Conservation (phyloP, 2,888 invertebrate genomes). For the Pocota personata region DNA sequence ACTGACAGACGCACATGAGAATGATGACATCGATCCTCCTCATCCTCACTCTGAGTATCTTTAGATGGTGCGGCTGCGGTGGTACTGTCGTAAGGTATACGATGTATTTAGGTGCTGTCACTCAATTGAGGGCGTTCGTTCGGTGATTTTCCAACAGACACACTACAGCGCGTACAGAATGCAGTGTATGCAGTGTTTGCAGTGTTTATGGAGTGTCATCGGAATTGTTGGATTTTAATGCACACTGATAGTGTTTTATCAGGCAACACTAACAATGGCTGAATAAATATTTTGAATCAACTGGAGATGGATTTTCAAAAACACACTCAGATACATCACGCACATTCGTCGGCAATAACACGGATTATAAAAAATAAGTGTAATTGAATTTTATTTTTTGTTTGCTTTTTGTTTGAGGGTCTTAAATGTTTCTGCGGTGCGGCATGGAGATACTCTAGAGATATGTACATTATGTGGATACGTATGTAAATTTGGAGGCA, state of each 20-base stretch:
- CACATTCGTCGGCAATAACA: constrained; percentile 5
- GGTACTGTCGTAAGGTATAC: constrained; percentile 7
- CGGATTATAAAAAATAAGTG: constrained; percentile 50
- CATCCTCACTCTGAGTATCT: constrained; percentile 11
- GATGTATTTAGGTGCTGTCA: constrained; percentile 57
- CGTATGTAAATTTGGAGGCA: not conserved
- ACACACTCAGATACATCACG: constrained; percentile 21
- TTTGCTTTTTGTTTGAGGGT: not conserved
- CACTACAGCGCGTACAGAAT: not conserved
- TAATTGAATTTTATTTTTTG: constrained; percentile 33
- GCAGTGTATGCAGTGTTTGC: not conserved
- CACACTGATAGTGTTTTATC: constrained; percentile 74
- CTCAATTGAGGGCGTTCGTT: constrained; percentile 70
- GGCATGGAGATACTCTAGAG: not conserved
- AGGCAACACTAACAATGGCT: constrained; percentile 72
- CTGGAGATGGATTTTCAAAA: constrained; percentile 61
- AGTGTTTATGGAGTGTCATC: constrained; percentile 74
- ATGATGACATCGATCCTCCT: constrained; percentile 68
- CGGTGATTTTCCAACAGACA: constrained; percentile 65
- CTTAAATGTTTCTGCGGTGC: not conserved
- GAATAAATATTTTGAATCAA: constrained; percentile 74
- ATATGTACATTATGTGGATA: not conserved
- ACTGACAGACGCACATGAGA: constrained; percentile 66
- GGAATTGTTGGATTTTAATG: constrained; percentile 73
- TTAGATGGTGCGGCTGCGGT: not conserved